A percentile compares a stretch with the other conserved stretches of the same genome.
These are phyloP conservation scores for Sarcophaga peregrina DNA, from an alignment of 1,140 invertebrate species.

Conservation along the genomic window DNA sequence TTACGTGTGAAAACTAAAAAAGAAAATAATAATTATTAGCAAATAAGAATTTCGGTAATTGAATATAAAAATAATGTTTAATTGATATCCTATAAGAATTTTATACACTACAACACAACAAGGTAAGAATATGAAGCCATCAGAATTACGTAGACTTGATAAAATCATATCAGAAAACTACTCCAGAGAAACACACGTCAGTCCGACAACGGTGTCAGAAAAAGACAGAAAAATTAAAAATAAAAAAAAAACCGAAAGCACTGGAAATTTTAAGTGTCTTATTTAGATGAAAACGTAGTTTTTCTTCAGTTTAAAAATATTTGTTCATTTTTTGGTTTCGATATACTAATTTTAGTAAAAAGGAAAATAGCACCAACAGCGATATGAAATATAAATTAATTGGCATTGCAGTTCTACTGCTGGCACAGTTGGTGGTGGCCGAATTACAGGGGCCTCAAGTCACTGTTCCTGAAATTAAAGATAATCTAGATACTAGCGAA, in stretches of 20 bases:
- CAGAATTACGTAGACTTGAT: not conserved
- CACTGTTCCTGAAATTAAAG: not conserved
- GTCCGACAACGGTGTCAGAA: not conserved
- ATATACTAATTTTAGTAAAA: not conserved
- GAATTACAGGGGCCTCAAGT: slow-evolving; percentile 36
- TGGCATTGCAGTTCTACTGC: not conserved
- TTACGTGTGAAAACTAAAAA: slow-evolving; percentile 36
- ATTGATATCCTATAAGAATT: not conserved
- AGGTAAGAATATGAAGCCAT: not conserved
- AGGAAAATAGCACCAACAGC: not conserved
- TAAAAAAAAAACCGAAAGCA: not conserved
- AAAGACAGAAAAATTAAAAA: not conserved
- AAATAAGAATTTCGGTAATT: not conserved
- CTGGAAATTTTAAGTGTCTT: slow-evolving; percentile 14
- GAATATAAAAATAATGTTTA: not conserved
- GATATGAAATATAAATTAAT: slow-evolving; percentile 29
- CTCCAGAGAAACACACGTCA: not conserved
- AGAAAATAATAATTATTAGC: not conserved
- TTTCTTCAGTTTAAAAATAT: slow-evolving; percentile 1
- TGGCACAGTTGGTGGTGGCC: slow-evolving; percentile 1
- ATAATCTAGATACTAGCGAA: not conserved
- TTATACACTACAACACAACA: not conserved
- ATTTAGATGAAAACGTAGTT: not conserved
- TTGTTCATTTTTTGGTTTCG: not conserved
- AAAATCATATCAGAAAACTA: not conserved